A percentile compares a stretch with the other conserved stretches of the same genome.
Conservation (phyloP, 2,797 vertebrate genomes). For the Peromyscus aztecus region DNA sequence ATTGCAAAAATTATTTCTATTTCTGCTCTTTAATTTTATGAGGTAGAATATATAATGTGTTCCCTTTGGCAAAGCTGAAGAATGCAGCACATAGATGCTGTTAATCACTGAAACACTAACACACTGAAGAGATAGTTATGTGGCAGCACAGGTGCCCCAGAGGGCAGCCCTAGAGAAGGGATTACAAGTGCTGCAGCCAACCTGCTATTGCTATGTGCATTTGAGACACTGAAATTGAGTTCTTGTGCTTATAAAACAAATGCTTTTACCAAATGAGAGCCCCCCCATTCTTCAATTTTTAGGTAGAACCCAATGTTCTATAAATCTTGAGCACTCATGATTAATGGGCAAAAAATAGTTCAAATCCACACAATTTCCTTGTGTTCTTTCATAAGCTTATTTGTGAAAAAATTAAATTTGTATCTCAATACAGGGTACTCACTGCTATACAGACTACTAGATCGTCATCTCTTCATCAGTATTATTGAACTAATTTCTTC, state of each 20-base stretch:
- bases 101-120: neutral
- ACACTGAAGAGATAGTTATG: neutral
- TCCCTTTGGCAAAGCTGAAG: neutral
- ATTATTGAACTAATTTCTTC: neutral
- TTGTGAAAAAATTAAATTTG: neutral
- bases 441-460: neutral
- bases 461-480: slow-evolving; percentile 61
- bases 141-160: neutral
- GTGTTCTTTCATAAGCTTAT: slow-evolving; percentile 19
- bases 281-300: neutral
- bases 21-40: neutral
- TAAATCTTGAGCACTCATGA: neutral
- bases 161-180: neutral
- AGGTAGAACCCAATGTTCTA: neutral
- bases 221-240: neutral
- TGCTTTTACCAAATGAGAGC: neutral
- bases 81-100: too few species aligned
- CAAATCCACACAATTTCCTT: slow-evolving; percentile 20
- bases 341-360: slow-evolving; percentile 53
- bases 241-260: neutral
- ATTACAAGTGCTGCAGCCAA: neutral
- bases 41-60: neutral
- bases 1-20: neutral
- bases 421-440: neutral
- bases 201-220: neutral